These are phyloP conservation scores for Caenorhabditis auriculariae DNA, from an alignment of 2,888 invertebrate species.

Conservation along the genomic window DNA sequence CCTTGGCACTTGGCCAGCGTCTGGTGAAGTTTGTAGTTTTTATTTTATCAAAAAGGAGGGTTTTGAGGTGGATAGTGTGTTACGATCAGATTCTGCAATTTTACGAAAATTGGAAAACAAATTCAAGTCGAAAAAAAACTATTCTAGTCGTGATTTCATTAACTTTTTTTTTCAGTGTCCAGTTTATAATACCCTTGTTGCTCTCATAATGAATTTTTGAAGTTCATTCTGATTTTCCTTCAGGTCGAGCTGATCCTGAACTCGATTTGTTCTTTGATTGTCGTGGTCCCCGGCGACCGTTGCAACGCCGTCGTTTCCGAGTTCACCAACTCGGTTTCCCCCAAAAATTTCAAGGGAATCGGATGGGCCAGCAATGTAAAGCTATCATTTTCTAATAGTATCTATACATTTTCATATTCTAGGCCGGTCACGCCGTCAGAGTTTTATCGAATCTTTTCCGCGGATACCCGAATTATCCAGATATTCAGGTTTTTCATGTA, in stretches of 20 bases:
- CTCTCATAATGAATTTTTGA: background rate
- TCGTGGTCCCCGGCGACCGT: conserved; percentile 80
- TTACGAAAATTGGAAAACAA: conserved; percentile 23
- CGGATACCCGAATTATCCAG: conserved; percentile 81
- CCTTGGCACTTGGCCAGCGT: too few relatives aligned
- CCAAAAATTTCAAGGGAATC: conserved; percentile 38
- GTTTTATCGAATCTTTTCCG: conserved; percentile 89
- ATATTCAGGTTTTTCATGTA: conserved; percentile 72
- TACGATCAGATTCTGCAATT: too few relatives aligned
- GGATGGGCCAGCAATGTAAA: conserved; percentile 51
- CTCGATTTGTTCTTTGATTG: conserved; percentile 93
- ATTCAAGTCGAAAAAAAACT: too few relatives aligned
- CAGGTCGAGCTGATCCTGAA: conserved; percentile 91
- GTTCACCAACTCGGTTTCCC: conserved; percentile 25
- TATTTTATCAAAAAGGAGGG: too few relatives aligned
- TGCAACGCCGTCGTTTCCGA: conserved; percentile 79
- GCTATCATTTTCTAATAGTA: background rate
- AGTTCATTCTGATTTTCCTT: background rate
- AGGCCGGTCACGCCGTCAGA: conserved; percentile 62
- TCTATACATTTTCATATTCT: conserved; percentile 1
- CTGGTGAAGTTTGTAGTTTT: too few relatives aligned
- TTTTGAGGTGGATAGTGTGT: too few relatives aligned
- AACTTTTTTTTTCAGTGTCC: too few relatives aligned
- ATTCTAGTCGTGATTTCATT: too few relatives aligned
- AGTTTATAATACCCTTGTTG: too few relatives aligned